These are phyloP conservation scores for Nemopilema nomurai DNA, from an alignment of 30 jellyfish, hydroid and myxozoan species.

Conservation along the genomic window DNA sequence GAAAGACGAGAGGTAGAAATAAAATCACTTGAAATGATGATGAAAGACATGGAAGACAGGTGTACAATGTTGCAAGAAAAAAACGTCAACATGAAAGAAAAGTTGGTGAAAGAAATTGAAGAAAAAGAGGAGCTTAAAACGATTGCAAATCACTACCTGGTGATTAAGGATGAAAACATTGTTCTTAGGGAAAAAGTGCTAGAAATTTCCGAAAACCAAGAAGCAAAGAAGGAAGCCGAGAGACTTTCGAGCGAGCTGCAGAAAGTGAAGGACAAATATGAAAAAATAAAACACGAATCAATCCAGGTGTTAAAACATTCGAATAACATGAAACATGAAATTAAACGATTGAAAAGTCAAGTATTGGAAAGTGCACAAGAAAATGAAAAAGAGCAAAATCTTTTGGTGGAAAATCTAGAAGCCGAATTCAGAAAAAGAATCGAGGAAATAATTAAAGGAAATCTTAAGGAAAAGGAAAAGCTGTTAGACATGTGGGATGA, in stretches of 20 bases:
- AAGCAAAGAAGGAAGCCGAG: slow-evolving; percentile 35
- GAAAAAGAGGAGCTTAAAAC: not conserved
- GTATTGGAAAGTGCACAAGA: slow-evolving; percentile 47
- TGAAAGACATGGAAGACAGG: slow-evolving; percentile 25
- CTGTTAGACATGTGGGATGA: slow-evolving; percentile 77
- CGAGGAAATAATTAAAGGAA: slow-evolving; percentile 64
- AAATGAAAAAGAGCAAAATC: slow-evolving; percentile 56
- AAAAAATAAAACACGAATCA: slow-evolving; percentile 45
- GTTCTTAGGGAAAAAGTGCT: slow-evolving; percentile 22
- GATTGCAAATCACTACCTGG: not conserved
- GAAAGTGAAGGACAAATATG: slow-evolving; percentile 25
- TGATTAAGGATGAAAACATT: not conserved
- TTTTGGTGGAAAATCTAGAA: slow-evolving; percentile 69
- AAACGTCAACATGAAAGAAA: slow-evolving; percentile 6
- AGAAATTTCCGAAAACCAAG: slow-evolving; percentile 1
- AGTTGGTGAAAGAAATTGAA: slow-evolving; percentile 27
- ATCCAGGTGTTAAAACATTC: slow-evolving; percentile 28
- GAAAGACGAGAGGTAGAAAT: slow-evolving; percentile 7
- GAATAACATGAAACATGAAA: slow-evolving; percentile 20
- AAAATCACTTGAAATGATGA: slow-evolving; percentile 12
- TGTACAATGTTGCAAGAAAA: slow-evolving; percentile 20
- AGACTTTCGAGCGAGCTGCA: slow-evolving; percentile 15
- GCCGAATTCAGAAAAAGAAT: slow-evolving; percentile 60
- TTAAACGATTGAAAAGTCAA: slow-evolving; percentile 29
- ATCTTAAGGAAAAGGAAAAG: slow-evolving; percentile 69